Base-by-base conservation (phyloP, 2,888 invertebrate genomes). In the Schrankia costaestrigalis region DNA sequence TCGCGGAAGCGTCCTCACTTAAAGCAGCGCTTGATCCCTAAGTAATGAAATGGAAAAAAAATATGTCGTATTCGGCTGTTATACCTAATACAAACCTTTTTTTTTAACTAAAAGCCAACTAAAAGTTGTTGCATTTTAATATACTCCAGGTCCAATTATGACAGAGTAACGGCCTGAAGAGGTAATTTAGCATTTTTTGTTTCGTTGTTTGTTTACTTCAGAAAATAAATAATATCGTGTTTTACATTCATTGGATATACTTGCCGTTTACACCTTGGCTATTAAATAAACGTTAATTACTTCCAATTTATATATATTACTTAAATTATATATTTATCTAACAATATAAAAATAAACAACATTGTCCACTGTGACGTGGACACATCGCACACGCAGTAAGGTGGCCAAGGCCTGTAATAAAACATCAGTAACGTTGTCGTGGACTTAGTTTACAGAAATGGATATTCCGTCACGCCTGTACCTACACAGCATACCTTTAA, bases 401-500 rank as follows among this genome's bases (percentile, higher is more conserved):
- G 52, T 61, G 63, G 62, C 60, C 67, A 70, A 71, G 69, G 67
- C 52, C 46, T 29, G 24, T 32, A 35, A 54, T 56, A 57, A 47
- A 50, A 52, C 41, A 44, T 44, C 14, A 52, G 26, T 46, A 46
- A 37, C 43, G 36, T 42, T 28, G 30, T 32, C 15, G 33, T 31
- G 22, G 29, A 26, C 34, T 11, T 15, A 42, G 46, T 51, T 52
- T 56, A 54, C 56, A 56, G 55, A 56, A 56, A 63, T 59, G 51
- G 47, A 41, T 45, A 61, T 46, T 60, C 55, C 47, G 60, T 63
- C 57, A 64, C 64, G 66, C 63, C 54, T 59, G 55, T 53, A 55
- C n/a, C n/a, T n/a, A n/a, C 52, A 54, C 56, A 60, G 54, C 59
- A 51, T 50, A 47, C 60, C 57, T 63, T 60, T 66, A 69, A 65